A percentile compares a stretch with the other conserved stretches of the same genome.
phyloP scores from a whole-genome alignment of 1,140 invertebrate species.

The Pseudomyrmex cubaensis region DNA sequence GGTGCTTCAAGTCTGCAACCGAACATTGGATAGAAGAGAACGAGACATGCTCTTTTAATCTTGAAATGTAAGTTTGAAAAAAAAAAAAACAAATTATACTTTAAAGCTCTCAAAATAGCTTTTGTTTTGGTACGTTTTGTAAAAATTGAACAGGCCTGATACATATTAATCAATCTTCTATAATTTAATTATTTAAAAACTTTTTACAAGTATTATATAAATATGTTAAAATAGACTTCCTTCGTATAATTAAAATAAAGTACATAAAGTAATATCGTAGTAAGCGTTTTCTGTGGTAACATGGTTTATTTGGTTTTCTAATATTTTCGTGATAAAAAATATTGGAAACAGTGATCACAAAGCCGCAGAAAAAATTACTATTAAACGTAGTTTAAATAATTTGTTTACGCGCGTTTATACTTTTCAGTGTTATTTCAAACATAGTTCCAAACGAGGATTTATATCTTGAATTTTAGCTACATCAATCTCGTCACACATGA shows the following conservation, averaged over 20 bases:
- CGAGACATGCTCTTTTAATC: too few relatives aligned
- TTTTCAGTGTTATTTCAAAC: conserved; percentile 13
- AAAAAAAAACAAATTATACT: too few relatives aligned
- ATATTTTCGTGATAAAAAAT: conserved; percentile 38
- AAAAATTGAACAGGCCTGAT: too few relatives aligned
- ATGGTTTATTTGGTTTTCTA: not conserved
- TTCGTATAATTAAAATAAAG: too few relatives aligned
- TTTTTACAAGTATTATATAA: too few relatives aligned
- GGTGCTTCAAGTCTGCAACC: not conserved
- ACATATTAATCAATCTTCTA: too few relatives aligned
- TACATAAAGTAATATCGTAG: not conserved
- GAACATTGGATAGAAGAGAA: too few relatives aligned
- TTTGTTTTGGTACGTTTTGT: too few relatives aligned
- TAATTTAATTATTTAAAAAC: too few relatives aligned
- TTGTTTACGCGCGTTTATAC: conserved; percentile 5
- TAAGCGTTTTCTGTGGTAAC: conserved; percentile 17
- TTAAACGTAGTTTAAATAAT: conserved; percentile 19
- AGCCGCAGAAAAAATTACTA: conserved; percentile 1
- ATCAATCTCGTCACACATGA: conserved; percentile 63
- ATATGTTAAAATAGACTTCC: too few relatives aligned
- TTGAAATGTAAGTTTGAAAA: too few relatives aligned
- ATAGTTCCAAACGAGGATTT: conserved; percentile 26
- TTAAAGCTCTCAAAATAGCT: too few relatives aligned
- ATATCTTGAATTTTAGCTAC: conserved; percentile 6
- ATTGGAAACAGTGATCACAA: not conserved